Conservation (phyloP, 92 coral and sea anemone genomes). For the Scolanthus callimorphus region DNA sequence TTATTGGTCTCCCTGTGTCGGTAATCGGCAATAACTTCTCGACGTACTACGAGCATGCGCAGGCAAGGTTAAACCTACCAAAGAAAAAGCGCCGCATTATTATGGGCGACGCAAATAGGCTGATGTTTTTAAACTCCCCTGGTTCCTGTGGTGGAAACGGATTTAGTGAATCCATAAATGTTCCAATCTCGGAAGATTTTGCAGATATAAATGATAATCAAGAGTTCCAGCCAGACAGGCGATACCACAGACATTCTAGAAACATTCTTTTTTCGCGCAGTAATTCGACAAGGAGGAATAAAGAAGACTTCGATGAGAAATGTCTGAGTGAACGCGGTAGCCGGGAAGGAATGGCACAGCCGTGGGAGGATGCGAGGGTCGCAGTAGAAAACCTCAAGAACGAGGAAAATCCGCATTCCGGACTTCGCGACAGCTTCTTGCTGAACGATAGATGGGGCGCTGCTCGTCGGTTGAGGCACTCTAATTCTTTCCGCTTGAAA, state of each 20-base stretch:
- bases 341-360: no score
- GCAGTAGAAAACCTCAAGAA: no score
- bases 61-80: slow-evolving; percentile 92
- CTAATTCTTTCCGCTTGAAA: no score
- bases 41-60: slow-evolving; percentile 93
- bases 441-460: no score
- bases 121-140: slow-evolving; percentile 47
- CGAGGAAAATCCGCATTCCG: no score
- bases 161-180: slow-evolving; percentile 1
- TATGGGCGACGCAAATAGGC: slow-evolving; percentile 63
- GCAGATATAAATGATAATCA: slow-evolving; percentile 1
- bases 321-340: no score
- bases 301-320: no score
- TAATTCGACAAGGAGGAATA: neutral
- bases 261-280: slow-evolving; percentile 57
- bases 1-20: slow-evolving; percentile 97
- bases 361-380: no score
- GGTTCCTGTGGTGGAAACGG: slow-evolving; percentile 31
- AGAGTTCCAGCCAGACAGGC: slow-evolving; percentile 35
- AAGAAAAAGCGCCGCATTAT: slow-evolving; percentile 80
- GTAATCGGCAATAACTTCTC: slow-evolving; percentile 96
- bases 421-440: no score
- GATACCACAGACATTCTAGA: slow-evolving; percentile 70
- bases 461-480: no score
- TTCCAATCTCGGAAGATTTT: neutral